Conservation (phyloP, 1,140 invertebrate genomes). For the Potamilus streckersoni region DNA sequence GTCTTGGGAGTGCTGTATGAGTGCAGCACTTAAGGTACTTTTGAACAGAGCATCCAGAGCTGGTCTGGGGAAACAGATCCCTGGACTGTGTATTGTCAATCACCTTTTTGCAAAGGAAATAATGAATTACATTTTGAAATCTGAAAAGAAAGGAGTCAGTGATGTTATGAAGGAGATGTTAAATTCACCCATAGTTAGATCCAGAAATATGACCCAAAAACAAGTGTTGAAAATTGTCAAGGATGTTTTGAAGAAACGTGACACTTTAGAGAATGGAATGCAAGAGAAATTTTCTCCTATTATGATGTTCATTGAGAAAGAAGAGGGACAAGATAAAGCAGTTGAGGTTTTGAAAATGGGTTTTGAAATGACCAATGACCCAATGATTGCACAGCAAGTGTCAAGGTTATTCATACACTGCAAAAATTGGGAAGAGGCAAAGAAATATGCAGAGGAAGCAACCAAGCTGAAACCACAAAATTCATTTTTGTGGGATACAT, state of each 20-base stretch:
- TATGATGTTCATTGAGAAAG: conserved; percentile 29
- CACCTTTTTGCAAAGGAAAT: conserved; percentile 36
- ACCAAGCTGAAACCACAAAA: conserved; percentile 28
- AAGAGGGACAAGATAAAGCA: conserved; percentile 34
- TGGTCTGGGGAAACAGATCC: conserved; percentile 13
- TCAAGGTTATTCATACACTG: conserved; percentile 41
- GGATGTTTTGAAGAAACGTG: conserved; percentile 34
- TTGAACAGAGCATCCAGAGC: conserved; percentile 32
- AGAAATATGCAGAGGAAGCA: conserved; percentile 33
- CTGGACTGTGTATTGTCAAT: conserved; percentile 31
- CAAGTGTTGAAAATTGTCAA: conserved; percentile 34
- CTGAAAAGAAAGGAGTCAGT: conserved; percentile 20
- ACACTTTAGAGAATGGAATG: conserved; percentile 13
- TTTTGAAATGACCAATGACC: conserved; percentile 34
- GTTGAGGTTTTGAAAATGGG: conserved; percentile 26
- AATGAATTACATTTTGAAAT: conserved; percentile 23
- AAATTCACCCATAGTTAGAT: conserved; percentile 24
- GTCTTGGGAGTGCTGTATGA: conserved; percentile 39
- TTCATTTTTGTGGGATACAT: conserved; percentile 47
- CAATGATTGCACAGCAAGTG: conserved; percentile 44
- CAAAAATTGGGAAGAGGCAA: conserved; percentile 38
- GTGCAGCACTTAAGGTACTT: conserved; percentile 33
- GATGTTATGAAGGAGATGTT: conserved; percentile 33
- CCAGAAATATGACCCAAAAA: conserved; percentile 6
- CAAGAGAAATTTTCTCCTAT: conserved; percentile 37